phyloP scores from a whole-genome alignment of 2,888 invertebrate genomes.

The Drosophila meridiana region DNA sequence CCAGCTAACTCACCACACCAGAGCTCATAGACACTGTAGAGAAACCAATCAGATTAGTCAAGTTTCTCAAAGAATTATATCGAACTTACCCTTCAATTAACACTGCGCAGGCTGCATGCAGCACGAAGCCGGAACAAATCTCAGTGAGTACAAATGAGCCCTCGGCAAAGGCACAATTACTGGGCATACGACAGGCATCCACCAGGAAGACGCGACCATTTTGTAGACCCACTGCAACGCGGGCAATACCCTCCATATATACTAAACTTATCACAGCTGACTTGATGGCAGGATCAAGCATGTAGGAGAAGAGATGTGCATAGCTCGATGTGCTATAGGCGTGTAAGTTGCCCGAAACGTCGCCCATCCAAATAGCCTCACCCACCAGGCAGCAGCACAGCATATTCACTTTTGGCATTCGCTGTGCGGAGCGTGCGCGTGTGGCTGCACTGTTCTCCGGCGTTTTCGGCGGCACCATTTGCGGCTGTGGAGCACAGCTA shows the following conservation, averaged over 20 bases:
- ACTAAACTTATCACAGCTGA: conserved; percentile 89
- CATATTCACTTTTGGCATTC: conserved; percentile 82
- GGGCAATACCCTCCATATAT: conserved; percentile 88
- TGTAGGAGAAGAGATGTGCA: conserved; percentile 87
- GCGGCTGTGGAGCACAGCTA: conserved; percentile 79
- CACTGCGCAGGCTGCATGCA: conserved; percentile 89
- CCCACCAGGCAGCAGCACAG: conserved; percentile 89
- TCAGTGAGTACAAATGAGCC: conserved; percentile 92
- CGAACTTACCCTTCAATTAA: conserved; percentile 76
- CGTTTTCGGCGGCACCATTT: conserved; percentile 61
- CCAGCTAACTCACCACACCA: conserved; percentile 96
- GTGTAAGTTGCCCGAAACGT: conserved; percentile 93
- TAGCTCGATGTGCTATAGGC: conserved; percentile 89
- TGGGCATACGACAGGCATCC: conserved; percentile 87
- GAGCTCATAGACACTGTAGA: conserved; percentile 88
- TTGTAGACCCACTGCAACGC: conserved; percentile 93
- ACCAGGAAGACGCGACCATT: conserved; percentile 92
- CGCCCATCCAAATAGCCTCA: conserved; percentile 94
- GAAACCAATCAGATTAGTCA: background rate
- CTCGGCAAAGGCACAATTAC: conserved; percentile 88
- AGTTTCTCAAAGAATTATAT: background rate
- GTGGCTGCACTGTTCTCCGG: conserved; percentile 53
- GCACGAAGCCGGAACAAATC: conserved; percentile 89
- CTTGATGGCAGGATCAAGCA: conserved; percentile 89
- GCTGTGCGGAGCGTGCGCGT: conserved; percentile 73